phyloP scores from a whole-genome alignment of 1,140 invertebrate genomes.

The Ptiloglossa arizonensis region DNA sequence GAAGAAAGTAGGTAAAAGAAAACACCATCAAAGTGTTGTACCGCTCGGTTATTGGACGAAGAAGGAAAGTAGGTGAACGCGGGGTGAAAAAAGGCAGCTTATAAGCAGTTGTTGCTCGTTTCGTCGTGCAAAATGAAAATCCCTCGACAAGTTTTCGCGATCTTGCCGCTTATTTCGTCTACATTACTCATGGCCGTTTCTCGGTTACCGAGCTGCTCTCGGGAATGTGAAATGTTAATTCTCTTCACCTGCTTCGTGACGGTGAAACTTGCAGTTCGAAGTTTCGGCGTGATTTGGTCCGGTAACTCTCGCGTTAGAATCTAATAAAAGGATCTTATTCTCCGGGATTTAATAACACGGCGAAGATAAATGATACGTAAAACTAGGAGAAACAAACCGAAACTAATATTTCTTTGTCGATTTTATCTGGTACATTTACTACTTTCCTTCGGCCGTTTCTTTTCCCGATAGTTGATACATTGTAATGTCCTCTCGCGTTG shows the following conservation, averaged over 20 bases:
- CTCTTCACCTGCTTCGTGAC: slow-evolving; percentile 27
- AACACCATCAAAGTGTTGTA: slow-evolving; percentile 21
- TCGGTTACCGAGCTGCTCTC: not conserved
- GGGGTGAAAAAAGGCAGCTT: not conserved
- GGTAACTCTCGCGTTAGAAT: not conserved
- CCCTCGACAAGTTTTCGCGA: not conserved
- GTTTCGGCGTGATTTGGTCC: slow-evolving; percentile 18
- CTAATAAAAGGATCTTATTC: not conserved
- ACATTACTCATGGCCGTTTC: slow-evolving; percentile 32
- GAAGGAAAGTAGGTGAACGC: slow-evolving; percentile 16
- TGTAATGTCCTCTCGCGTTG: too few relatives aligned
- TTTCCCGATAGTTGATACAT: too few relatives aligned
- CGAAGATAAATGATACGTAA: not conserved
- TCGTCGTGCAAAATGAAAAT: slow-evolving; percentile 29
- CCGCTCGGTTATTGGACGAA: not conserved
- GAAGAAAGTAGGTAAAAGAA: not conserved
- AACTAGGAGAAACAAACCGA: too few relatives aligned
- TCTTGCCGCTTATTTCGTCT: slow-evolving; percentile 31
- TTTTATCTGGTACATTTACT: too few relatives aligned
- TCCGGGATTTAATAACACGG: not conserved
- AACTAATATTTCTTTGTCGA: too few relatives aligned
- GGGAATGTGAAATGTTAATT: slow-evolving; percentile 47
- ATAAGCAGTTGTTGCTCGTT: slow-evolving; percentile 26
- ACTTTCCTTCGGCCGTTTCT: too few relatives aligned
- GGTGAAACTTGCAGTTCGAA: slow-evolving; percentile 48